Conservation (phyloP, 2,888 invertebrate genomes). For the Ferrisia virgata region DNA sequence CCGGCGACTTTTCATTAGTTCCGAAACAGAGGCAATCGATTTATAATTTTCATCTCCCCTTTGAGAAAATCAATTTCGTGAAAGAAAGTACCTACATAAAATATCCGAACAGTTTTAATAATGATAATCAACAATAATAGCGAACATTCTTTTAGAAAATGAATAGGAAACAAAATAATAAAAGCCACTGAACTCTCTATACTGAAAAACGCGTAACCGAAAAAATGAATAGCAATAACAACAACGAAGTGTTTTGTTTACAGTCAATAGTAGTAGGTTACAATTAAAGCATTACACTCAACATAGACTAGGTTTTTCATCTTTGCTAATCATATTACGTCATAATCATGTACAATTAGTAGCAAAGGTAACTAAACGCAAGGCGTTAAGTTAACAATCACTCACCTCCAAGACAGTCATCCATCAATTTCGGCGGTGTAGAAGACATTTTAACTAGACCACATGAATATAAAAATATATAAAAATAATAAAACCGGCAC, state of each 20-base stretch:
- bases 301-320: background rate
- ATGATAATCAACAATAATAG: too few relatives aligned
- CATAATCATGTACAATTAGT: background rate
- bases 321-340: background rate
- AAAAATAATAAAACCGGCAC: constrained; percentile 23
- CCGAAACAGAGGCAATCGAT: background rate
- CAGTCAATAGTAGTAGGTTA: background rate
- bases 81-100: too few relatives aligned
- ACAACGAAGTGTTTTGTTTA: background rate
- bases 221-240: background rate
- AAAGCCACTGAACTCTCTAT: too few relatives aligned
- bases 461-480: background rate
- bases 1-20: background rate
- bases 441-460: constrained; percentile 8
- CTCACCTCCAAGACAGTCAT: constrained; percentile 1
- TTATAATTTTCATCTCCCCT: background rate
- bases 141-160: too few relatives aligned
- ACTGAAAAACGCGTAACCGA: background rate
- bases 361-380: background rate
- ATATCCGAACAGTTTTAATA: background rate
- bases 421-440: constrained; percentile 18
- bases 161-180: too few relatives aligned
- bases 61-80: background rate
- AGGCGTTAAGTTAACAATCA: background rate
- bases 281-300: background rate